A percentile compares a stretch with the other conserved stretches of the same genome.
Conservation (phyloP, 2,113 vertebrate genomes). For the Aplodontia rufa region DNA sequence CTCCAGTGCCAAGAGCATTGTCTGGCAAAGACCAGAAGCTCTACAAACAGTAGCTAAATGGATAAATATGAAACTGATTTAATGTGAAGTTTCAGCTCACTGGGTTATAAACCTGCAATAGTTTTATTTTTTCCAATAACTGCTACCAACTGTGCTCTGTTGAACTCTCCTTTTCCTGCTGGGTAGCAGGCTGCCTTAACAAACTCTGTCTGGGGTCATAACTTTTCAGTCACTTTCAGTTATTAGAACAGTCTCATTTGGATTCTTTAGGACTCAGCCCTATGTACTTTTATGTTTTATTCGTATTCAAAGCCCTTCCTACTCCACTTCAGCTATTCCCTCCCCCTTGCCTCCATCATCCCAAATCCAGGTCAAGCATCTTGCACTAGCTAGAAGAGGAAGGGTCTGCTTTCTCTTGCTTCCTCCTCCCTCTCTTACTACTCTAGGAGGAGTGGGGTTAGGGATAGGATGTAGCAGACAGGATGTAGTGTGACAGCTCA, state of each 20-base stretch:
- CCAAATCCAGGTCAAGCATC: constrained; percentile 22
- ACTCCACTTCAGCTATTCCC: background rate
- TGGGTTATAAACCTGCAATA: constrained; percentile 64
- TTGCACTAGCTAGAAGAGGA: background rate
- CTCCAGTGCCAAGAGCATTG: constrained; percentile 42
- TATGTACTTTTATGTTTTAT: constrained; percentile 35
- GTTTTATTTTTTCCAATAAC: constrained; percentile 74
- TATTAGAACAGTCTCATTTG: constrained; percentile 42
- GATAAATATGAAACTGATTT: constrained; percentile 65
- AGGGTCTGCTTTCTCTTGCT: background rate
- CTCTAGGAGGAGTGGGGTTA: background rate
- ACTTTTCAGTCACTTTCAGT: constrained; percentile 53
- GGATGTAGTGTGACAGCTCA: background rate
- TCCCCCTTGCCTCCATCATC: background rate
- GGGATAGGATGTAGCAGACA: background rate
- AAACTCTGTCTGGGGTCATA: constrained; percentile 53
- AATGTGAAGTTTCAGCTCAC: constrained; percentile 55
- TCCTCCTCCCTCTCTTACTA: background rate
- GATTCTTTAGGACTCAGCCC: background rate
- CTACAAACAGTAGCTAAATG: constrained; percentile 64
- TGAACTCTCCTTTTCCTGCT: constrained; percentile 60
- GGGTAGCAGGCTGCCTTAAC: constrained; percentile 47
- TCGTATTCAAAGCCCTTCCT: constrained; percentile 49
- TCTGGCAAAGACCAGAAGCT: constrained; percentile 57
- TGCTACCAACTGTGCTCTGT: constrained; percentile 56